These are phyloP conservation scores for Vipera latastei DNA, from an alignment of 2,797 vertebrate species.

Conservation along the genomic window DNA sequence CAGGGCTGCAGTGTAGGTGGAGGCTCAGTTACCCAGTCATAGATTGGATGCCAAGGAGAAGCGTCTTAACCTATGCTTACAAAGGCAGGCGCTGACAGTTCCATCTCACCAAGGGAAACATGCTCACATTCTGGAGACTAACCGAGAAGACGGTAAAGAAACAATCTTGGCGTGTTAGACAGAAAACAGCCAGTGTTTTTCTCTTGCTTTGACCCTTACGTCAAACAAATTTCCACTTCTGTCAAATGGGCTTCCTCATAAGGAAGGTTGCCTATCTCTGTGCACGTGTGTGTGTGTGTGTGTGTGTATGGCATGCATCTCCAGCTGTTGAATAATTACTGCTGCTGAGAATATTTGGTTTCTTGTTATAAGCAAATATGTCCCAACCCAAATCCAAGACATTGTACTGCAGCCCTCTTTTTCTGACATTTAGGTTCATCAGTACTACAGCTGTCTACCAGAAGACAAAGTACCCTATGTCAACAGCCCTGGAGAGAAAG, in stretches of 20 bases:
- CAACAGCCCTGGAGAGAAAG: constrained; percentile 96
- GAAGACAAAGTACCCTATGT: constrained; percentile 99
- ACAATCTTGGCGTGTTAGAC: neutral
- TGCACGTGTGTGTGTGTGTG: neutral
- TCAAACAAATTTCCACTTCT: constrained; percentile 5
- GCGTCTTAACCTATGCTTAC: constrained; percentile 59
- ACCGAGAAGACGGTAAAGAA: constrained; percentile 73
- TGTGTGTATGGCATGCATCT: neutral
- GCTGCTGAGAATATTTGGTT: neutral
- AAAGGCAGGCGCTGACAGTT: constrained; percentile 74
- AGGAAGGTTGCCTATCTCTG: neutral
- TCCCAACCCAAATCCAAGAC: neutral
- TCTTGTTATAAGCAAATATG: neutral
- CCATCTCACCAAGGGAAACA: constrained; percentile 57
- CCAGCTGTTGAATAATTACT: neutral
- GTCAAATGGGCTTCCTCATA: neutral
- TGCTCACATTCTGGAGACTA: constrained; percentile 63
- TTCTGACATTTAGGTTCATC: constrained; percentile 84
- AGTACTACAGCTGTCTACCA: constrained; percentile 97
- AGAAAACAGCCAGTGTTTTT: constrained; percentile 34
- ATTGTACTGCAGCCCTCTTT: constrained; percentile 16
- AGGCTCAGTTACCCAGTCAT: constrained; percentile 67
- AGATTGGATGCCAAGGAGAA: constrained; percentile 57
- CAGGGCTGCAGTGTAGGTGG: constrained; percentile 71
- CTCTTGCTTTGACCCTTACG: constrained; percentile 11